Evolutionary conservation across 2,113 vertebrate species (phyloP), one percentile per base, ranked within the genome.

Genomic region (Corythornis vintsioides): DNA sequence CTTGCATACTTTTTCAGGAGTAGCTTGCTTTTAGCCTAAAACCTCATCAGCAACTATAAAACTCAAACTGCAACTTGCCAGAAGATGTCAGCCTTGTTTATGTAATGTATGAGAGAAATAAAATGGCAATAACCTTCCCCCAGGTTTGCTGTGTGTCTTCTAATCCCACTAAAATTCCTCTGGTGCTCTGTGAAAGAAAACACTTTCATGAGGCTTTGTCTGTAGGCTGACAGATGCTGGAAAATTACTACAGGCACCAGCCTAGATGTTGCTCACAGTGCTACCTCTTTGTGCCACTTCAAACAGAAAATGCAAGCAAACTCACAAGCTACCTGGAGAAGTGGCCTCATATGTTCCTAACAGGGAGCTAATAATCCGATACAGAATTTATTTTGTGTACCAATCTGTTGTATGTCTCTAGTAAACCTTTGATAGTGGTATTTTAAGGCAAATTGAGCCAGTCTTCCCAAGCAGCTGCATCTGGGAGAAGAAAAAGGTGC

Each of bases 31-130:
- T 52, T 31, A 74, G 25, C 55, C 24, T 24, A 7, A 53, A 42
- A 81, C 6, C 11, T 25, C 14, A 66, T 22, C 28, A 38, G 84
- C 31, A 19, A 6, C 16, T 4, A 42, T 16, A 71, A 63, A 64
- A 60, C 7, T 43, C 38, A 21, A 88, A 52, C 84, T 86, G 28
- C 31, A 13, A 17, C 15, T 66, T 59, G 76, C 97, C 97, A 97
- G 96, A 88, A 97, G 97, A 92, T 98, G 97, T 97, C 97, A 94
- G 96, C 95, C 67, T 97, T 97, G 96, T 88, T 94, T 89, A 22
- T 11, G 75, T 56, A 95, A 97, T 91, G 40, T 10, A 1, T 45
- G 38, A 55, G 35, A n/a, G 72, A 87, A 82, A 19, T 43, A 69
- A 8, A 47, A 3, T 6, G 26, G 69, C 77, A 60, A 10, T 60